Evolutionary conservation across 2,888 invertebrate species (phyloP).

Genomic region (Bugula neritina): DNA sequence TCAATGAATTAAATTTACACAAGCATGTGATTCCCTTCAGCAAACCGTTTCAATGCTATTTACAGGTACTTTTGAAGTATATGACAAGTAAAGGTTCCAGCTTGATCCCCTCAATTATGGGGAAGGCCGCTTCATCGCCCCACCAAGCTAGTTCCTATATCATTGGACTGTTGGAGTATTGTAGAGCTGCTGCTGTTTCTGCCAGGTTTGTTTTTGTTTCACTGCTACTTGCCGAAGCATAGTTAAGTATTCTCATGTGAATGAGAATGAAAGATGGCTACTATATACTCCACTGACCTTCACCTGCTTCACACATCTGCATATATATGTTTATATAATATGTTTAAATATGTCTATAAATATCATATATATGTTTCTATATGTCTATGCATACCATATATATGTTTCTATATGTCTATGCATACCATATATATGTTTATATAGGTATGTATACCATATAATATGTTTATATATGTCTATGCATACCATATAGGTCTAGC

Average conservation of each 20-base stretch:
- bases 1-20: no score
- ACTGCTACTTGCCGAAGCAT: no score
- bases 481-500: not conserved
- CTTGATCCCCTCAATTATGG: not conserved
- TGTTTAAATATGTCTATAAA: no score
- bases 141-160: slow-evolving; percentile 1
- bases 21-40: no score
- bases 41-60: no score
- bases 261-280: no score
- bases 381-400: not conserved
- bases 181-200: not conserved
- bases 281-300: no score
- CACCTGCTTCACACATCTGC: no score
- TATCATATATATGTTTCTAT: no score
- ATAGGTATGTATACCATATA: not conserved
- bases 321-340: no score
- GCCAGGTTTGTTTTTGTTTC: not conserved
- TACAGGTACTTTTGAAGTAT: not conserved
- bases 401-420: not conserved
- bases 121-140: not conserved
- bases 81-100: not conserved
- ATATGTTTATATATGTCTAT: not conserved
- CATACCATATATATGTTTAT: not conserved
- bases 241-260: no score
- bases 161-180: slow-evolving; percentile 2